Evolutionary conservation across 2,113 vertebrate species (phyloP).

Genomic region (Cathartes aura): DNA sequence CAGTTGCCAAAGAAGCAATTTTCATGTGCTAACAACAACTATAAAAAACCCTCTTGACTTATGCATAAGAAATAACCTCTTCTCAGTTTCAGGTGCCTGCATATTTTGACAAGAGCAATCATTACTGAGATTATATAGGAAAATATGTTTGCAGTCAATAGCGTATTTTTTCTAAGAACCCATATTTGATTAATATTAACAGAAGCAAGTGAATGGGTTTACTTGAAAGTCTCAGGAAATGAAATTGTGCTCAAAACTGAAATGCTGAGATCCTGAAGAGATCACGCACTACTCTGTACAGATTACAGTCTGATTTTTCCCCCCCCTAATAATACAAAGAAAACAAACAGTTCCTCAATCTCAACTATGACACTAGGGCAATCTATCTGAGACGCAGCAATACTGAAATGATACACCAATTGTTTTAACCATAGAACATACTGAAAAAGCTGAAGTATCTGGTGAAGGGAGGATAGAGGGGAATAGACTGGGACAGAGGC

Average conservation of each 20-base stretch:
- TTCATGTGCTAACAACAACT: background rate
- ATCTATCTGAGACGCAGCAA: background rate
- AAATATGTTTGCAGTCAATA: background rate
- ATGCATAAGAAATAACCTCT: background rate
- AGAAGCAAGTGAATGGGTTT: background rate
- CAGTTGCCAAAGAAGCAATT: background rate
- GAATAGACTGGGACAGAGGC: background rate
- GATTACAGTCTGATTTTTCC: background rate
- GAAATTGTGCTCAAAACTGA: background rate
- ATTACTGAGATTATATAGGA: background rate
- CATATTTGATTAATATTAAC: background rate
- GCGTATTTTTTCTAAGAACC: background rate
- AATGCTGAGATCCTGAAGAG: background rate
- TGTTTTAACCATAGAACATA: background rate
- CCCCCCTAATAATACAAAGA: background rate
- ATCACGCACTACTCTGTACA: background rate
- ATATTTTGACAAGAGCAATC: slow-evolving; percentile 16
- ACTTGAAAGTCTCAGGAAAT: background rate
- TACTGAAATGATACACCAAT: background rate
- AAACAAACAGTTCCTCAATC: background rate
- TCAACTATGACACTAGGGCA: background rate
- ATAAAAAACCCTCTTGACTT: background rate
- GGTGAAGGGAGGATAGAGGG: background rate
- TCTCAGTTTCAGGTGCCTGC: background rate
- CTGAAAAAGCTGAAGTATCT: background rate